phyloP scores from a whole-genome alignment of 2,797 vertebrate genomes.

The Clarias platycephalus region DNA sequence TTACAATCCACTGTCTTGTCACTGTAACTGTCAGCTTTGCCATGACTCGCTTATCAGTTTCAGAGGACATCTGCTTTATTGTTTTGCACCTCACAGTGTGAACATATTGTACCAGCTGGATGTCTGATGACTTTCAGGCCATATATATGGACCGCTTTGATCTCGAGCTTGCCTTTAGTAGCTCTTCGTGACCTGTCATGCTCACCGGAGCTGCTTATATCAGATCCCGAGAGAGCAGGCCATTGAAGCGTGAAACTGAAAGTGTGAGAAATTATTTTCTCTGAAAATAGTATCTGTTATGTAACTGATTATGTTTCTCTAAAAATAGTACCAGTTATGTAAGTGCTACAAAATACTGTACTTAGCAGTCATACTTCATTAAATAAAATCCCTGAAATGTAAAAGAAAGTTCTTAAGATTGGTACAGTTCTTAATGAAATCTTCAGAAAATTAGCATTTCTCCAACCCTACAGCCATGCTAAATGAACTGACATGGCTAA shows the following conservation, averaged over 20 bases:
- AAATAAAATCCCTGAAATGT: neutral
- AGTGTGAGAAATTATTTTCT: neutral
- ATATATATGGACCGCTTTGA: constrained; percentile 12
- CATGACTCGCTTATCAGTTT: constrained; percentile 3
- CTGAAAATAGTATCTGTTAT: neutral
- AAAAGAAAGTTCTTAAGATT: too few species aligned
- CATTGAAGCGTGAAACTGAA: neutral
- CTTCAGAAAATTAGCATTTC: neutral
- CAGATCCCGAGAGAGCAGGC: neutral
- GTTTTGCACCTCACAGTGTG: neutral
- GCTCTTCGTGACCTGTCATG: neutral
- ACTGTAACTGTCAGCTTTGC: neutral
- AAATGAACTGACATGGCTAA: neutral
- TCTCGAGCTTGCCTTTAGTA: neutral
- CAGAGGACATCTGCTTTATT: constrained; percentile 12
- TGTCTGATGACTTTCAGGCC: constrained; percentile 23
- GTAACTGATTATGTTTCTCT: too few species aligned
- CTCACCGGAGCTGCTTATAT: neutral
- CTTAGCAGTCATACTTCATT: neutral
- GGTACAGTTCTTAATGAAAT: neutral
- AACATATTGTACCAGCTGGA: constrained; percentile 18
- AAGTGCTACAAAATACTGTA: neutral
- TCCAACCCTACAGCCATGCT: neutral
- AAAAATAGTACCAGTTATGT: neutral
- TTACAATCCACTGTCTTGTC: neutral